These are phyloP conservation scores for Calephelis perditalis DNA, from an alignment of 2,888 invertebrate genomes.

Conservation along the genomic window DNA sequence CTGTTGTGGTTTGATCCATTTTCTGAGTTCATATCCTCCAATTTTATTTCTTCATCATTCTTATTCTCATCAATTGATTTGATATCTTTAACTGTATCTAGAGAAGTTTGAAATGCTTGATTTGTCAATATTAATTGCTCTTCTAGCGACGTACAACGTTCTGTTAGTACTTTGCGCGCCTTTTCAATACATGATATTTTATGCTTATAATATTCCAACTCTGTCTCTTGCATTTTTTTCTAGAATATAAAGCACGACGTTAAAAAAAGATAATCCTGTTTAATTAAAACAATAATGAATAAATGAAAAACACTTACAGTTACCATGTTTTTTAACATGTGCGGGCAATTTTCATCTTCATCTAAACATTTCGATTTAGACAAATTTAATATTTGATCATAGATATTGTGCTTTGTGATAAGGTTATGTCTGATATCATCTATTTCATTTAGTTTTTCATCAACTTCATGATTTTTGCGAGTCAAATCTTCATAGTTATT, in stretches of 20 bases:
- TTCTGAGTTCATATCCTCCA: slow-evolving; percentile 58
- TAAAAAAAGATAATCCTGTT: too few relatives aligned
- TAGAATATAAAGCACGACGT: slow-evolving; percentile 32
- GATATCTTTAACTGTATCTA: slow-evolving; percentile 29
- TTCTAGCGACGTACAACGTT: slow-evolving; percentile 53
- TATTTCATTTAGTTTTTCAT: slow-evolving; percentile 56
- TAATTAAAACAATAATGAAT: slow-evolving; percentile 9
- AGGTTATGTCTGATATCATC: slow-evolving; percentile 53
- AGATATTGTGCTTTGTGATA: slow-evolving; percentile 57
- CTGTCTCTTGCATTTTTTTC: slow-evolving; percentile 50
- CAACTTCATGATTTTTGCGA: slow-evolving; percentile 45
- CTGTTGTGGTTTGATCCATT: slow-evolving; percentile 45
- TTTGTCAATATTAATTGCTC: slow-evolving; percentile 53
- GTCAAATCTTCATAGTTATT: slow-evolving; percentile 50
- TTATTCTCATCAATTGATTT: slow-evolving; percentile 28
- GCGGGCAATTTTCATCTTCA: slow-evolving; percentile 50
- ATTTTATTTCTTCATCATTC: slow-evolving; percentile 35
- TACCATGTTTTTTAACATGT: slow-evolving; percentile 52
- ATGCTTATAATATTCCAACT: slow-evolving; percentile 48
- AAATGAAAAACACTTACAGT: slow-evolving; percentile 38
- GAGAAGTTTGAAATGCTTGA: slow-evolving; percentile 48
- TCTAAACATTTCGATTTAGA: slow-evolving; percentile 52
- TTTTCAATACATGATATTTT: slow-evolving; percentile 49
- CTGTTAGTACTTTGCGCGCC: slow-evolving; percentile 44
- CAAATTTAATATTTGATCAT: slow-evolving; percentile 56